These are phyloP conservation scores for Teleogryllus oceanicus DNA, from an alignment of 2,888 invertebrate species.

Conservation along the genomic window DNA sequence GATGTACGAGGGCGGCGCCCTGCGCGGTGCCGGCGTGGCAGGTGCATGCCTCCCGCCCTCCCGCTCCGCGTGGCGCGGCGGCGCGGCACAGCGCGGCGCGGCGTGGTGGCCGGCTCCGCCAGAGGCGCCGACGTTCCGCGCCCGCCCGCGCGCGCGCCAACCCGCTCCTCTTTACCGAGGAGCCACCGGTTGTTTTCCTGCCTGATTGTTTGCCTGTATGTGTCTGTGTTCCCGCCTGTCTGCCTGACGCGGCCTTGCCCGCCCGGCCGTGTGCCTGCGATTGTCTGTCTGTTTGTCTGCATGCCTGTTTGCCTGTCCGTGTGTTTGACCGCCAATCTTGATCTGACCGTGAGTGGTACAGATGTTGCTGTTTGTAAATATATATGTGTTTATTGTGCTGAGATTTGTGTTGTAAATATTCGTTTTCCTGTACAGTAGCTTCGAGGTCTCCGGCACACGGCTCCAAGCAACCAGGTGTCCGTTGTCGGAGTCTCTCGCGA, in stretches of 20 bases:
- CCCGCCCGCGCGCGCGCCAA: too few species aligned
- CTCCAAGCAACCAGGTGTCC: neutral
- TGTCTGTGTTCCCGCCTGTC: slow-evolving; percentile 2
- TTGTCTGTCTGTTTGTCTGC: neutral
- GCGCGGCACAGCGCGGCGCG: too few species aligned
- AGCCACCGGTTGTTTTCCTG: neutral
- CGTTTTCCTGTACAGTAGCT: neutral
- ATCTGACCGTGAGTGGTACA: neutral
- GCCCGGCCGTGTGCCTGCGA: slow-evolving; percentile 3
- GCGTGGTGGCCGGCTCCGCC: too few species aligned
- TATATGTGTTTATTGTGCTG: neutral
- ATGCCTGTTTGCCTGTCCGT: slow-evolving; percentile 18
- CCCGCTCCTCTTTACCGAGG: too few species aligned
- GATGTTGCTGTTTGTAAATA: neutral
- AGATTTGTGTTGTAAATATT: neutral
- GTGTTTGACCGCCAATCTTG: neutral
- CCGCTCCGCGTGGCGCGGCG: too few species aligned
- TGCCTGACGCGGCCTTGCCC: slow-evolving; percentile 10
- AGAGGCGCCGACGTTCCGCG: too few species aligned
- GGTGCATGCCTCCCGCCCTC: too few species aligned
- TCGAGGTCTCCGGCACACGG: neutral
- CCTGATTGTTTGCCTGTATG: slow-evolving; percentile 5
- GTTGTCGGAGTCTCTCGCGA: neutral
- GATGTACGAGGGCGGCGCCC: neutral
- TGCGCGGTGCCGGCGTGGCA: neutral